Conservation (phyloP, 2,888 invertebrate species). For the Troides helena region DNA sequence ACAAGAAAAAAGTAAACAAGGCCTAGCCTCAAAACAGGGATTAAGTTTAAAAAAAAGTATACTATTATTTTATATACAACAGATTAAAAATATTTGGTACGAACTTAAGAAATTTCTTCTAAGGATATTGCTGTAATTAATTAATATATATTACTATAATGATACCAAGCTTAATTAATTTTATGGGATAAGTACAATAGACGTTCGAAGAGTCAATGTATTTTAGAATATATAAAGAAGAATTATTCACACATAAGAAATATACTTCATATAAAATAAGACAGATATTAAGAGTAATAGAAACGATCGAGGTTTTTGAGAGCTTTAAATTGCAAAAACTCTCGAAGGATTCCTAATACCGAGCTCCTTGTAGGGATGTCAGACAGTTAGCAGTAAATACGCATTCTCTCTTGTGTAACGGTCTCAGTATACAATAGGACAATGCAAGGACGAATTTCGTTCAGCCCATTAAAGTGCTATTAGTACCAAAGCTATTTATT, state of each 20-base stretch:
- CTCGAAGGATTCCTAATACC: constrained; percentile 31
- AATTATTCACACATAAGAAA: neutral
- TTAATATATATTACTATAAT: too few relatives aligned
- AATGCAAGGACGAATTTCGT: constrained; percentile 75
- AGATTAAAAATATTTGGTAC: too few relatives aligned
- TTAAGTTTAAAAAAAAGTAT: too few relatives aligned
- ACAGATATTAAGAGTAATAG: neutral
- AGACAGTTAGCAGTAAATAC: constrained; percentile 48
- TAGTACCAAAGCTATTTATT: constrained; percentile 36
- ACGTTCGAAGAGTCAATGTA: too few relatives aligned
- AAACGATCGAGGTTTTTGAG: neutral
- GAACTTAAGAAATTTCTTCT: too few relatives aligned
- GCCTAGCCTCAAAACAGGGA: too few relatives aligned
- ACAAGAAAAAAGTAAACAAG: too few relatives aligned
- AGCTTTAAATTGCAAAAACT: neutral
- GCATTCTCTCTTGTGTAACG: constrained; percentile 64
- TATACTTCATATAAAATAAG: neutral
- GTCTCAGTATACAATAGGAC: constrained; percentile 66
- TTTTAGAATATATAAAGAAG: too few relatives aligned
- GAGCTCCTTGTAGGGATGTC: constrained; percentile 43
- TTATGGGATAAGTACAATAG: too few relatives aligned
- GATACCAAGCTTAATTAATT: too few relatives aligned
- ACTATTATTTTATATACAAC: too few relatives aligned
- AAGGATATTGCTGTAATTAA: too few relatives aligned
- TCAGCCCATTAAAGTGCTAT: constrained; percentile 73